A percentile compares a stretch with the other conserved stretches of the same genome.
Evolutionary conservation across 1,140 invertebrate genomes (phyloP).

Genomic region (Notospermus geniculatus): DNA sequence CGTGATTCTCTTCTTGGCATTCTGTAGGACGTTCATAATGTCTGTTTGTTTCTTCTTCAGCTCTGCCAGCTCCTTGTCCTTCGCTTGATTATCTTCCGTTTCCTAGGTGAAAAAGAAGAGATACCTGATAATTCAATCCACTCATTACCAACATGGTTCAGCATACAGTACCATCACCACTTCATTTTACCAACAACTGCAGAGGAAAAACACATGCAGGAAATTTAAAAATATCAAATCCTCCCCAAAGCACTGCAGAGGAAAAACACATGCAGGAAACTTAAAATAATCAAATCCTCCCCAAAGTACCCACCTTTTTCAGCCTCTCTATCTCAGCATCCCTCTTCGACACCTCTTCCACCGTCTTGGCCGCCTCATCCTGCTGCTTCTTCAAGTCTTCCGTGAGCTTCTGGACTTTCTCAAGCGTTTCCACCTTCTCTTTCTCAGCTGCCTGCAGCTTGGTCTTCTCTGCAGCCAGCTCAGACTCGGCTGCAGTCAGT

Average conservation of each 20-base stretch:
- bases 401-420: conserved; percentile 31
- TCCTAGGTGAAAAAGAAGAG: conserved; percentile 56
- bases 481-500: conserved; percentile 20
- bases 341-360: neutral
- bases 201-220: too few species aligned
- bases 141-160: too few species aligned
- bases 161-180: too few species aligned
- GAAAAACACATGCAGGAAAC: too few species aligned
- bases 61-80: conserved; percentile 67
- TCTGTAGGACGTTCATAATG: conserved; percentile 36
- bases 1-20: conserved; percentile 41
- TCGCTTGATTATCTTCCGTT: neutral
- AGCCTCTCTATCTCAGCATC: neutral
- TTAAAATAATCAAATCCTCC: too few species aligned
- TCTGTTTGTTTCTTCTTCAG: conserved; percentile 61
- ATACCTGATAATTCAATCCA: too few species aligned
- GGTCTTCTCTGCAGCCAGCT: conserved; percentile 19
- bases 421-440: conserved; percentile 33
- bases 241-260: too few species aligned
- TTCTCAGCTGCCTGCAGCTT: conserved; percentile 25
- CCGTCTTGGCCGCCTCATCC: conserved; percentile 1
- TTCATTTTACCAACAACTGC: too few species aligned
- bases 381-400: neutral
- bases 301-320: too few species aligned
- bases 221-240: too few species aligned